Evolutionary conservation across 2,113 vertebrate genomes (phyloP).

Genomic region (Microcebus ravelobensis): DNA sequence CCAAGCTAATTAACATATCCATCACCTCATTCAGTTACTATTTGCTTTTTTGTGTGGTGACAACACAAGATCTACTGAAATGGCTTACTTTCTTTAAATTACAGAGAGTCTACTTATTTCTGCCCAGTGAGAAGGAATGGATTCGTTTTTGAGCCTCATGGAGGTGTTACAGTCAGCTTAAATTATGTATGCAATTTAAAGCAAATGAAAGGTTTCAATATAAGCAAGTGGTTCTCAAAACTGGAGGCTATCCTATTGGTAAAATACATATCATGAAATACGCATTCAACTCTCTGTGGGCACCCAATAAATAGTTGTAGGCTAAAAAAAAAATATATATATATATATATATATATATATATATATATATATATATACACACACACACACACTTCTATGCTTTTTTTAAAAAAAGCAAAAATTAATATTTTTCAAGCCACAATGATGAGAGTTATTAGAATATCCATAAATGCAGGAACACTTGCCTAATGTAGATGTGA

Average conservation of each 20-base stretch:
- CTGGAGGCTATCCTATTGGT: slow-evolving; percentile 17
- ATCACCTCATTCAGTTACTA: neutral
- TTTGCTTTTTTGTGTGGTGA: neutral
- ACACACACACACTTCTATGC: neutral
- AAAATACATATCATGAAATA: slow-evolving; percentile 35
- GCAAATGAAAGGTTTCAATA: slow-evolving; percentile 56
- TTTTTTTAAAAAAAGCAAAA: neutral
- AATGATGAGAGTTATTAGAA: neutral
- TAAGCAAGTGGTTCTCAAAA: slow-evolving; percentile 47
- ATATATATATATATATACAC: too few species aligned
- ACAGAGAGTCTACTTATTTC: slow-evolving; percentile 46
- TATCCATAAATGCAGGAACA: neutral
- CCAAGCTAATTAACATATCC: neutral
- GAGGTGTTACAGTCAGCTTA: slow-evolving; percentile 46
- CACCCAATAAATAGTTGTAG: neutral
- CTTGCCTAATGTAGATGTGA: neutral
- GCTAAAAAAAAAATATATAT: neutral
- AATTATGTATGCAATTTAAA: slow-evolving; percentile 67
- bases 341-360: too few species aligned
- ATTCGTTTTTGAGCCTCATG: slow-evolving; percentile 45
- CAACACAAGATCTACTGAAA: slow-evolving; percentile 37
- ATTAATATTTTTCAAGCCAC: neutral
- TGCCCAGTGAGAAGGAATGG: slow-evolving; percentile 51
- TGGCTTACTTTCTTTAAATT: slow-evolving; percentile 56
- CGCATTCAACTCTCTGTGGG: neutral